Conservation (phyloP, 2,888 invertebrate species). For the Lordiphosa andalusiaca region DNA sequence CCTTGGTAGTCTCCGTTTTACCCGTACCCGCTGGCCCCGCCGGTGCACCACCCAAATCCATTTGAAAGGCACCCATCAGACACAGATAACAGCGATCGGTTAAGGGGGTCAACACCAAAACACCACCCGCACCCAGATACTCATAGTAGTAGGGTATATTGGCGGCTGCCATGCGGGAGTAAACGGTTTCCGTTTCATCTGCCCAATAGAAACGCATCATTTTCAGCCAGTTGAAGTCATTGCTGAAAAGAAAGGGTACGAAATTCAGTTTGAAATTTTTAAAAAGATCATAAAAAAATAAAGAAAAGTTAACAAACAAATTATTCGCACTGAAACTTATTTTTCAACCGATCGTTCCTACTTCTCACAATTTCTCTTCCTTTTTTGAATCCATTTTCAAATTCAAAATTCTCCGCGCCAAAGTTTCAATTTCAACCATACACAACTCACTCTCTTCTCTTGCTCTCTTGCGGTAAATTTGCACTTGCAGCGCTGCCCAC, state of each 20-base stretch:
- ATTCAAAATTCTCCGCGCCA: too few species aligned
- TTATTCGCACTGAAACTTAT: too few species aligned
- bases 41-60: constrained; percentile 93
- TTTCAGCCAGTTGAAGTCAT: constrained; percentile 94
- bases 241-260: constrained; percentile 77
- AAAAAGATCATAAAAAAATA: too few species aligned
- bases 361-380: too few species aligned
- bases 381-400: too few species aligned
- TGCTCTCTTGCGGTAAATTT: too few species aligned
- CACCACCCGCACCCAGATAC: constrained; percentile 92
- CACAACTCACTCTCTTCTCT: too few species aligned
- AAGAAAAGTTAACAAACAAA: too few species aligned
- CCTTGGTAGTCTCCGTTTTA: constrained; percentile 95
- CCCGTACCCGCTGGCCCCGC: constrained; percentile 94
- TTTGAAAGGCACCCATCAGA: constrained; percentile 93
- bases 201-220: constrained; percentile 95
- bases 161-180: constrained; percentile 92
- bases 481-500: too few species aligned
- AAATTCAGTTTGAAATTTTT: not conserved
- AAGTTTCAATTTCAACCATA: too few species aligned
- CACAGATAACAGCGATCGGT: constrained; percentile 94
- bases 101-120: constrained; percentile 93
- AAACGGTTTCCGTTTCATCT: constrained; percentile 87
- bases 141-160: constrained; percentile 93
- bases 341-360: too few species aligned